Conservation (phyloP, 2,888 invertebrate genomes). For the Horisme vitalbata region DNA sequence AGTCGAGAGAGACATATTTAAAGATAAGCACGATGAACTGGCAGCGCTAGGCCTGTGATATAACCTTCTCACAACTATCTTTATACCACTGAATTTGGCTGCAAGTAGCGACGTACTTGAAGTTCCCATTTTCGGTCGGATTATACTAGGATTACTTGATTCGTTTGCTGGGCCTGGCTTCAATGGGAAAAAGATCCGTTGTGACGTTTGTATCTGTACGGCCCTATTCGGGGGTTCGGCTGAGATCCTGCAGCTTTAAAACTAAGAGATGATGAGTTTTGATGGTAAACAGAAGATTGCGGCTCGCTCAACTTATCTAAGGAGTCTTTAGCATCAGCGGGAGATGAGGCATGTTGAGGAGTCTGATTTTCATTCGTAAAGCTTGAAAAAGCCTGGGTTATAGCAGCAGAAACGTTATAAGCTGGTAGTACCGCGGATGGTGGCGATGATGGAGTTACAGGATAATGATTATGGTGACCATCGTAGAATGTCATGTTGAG, state of each 20-base stretch:
- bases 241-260: background rate
- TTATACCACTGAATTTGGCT: too few relatives aligned
- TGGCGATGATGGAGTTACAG: conserved; percentile 1
- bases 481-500: conserved; percentile 31
- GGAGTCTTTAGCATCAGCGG: background rate
- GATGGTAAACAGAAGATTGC: background rate
- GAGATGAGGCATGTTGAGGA: background rate
- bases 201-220: too few relatives aligned
- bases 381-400: conserved; percentile 7
- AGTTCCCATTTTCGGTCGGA: too few relatives aligned
- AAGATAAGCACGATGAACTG: too few relatives aligned
- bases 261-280: conserved; percentile 2
- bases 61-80: too few relatives aligned
- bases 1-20: too few relatives aligned
- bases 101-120: too few relatives aligned
- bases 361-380: background rate
- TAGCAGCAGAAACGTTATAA: conserved; percentile 18
- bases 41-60: too few relatives aligned
- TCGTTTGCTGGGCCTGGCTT: too few relatives aligned
- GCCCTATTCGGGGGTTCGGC: background rate
- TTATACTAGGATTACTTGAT: too few relatives aligned
- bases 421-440: conserved; percentile 9
- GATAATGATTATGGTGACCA: conserved; percentile 35
- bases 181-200: too few relatives aligned
- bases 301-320: background rate